These are phyloP conservation scores for Halichondria panicea DNA, from an alignment of 37 sponge, comb jelly and placozoan genomes.

Conservation along the genomic window DNA sequence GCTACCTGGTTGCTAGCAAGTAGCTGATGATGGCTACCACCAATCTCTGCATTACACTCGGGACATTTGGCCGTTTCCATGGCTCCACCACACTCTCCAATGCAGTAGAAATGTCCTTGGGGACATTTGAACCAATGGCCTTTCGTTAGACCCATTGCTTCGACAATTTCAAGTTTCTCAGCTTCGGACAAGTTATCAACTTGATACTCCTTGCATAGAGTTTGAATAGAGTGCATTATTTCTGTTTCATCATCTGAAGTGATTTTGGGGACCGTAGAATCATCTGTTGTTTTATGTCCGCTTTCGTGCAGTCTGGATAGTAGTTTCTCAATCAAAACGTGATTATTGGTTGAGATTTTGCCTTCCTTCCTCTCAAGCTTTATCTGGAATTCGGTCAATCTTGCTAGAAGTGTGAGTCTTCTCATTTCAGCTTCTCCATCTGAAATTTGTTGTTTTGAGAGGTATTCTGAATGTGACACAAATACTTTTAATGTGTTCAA, in stretches of 20 bases:
- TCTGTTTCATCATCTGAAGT: constrained; percentile 6
- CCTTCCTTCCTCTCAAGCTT: neutral
- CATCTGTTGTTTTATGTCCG: too few relatives aligned
- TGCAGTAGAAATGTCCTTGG: constrained; percentile 78
- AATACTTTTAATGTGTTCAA: too few relatives aligned
- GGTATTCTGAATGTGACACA: constrained; percentile 5
- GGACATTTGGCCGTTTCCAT: constrained; percentile 60
- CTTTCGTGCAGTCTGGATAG: neutral
- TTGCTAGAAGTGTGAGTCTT: too few relatives aligned
- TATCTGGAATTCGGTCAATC: constrained; percentile 1
- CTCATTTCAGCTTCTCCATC: constrained; percentile 46
- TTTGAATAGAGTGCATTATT: neutral
- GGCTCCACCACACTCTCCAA: constrained; percentile 90
- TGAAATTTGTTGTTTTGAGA: constrained; percentile 32
- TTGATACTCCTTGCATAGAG: constrained; percentile 27
- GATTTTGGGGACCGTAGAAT: constrained; percentile 9
- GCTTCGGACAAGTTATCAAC: constrained; percentile 40
- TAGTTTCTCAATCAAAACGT: neutral
- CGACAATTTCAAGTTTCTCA: too few relatives aligned
- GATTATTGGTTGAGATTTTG: neutral
- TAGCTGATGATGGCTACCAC: constrained; percentile 65
- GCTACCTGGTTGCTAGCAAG: constrained; percentile 50
- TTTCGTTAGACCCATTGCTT: constrained; percentile 64
- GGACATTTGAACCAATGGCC: constrained; percentile 86
- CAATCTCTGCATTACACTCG: constrained; percentile 77